Base-by-base conservation (phyloP, 2,113 vertebrate species). In the Dicaeum eximium region DNA sequence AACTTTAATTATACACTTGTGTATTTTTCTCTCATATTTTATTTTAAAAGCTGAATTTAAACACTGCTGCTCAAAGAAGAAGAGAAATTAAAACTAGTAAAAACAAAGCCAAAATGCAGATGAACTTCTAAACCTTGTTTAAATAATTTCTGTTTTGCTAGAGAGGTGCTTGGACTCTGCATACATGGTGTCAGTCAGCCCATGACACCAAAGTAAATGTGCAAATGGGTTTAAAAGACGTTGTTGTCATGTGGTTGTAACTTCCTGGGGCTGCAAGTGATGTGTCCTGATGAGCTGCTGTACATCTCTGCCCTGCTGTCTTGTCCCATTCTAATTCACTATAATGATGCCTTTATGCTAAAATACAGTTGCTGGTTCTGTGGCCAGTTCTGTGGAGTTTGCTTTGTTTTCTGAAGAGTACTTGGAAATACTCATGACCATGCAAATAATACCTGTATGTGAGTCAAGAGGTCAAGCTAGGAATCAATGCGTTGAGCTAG, bases 161-260 rank as follows among this genome's bases (percentile, higher is more conserved):
- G 30, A 48, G 23, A 27, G 6, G 7, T 33, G 35, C 20, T 54
- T 50, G 66, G 15, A 21, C 35, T 71, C 8, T 7, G 11, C 6
- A 6, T 7, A 15, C 15, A 10, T 7, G 28, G 21, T 48, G 15
- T 48, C 44, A 65, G 28, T 54, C 45, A 70, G 45, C 38, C 35
- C 20, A 18, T 8, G 22, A 15, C 31, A 60, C 4, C 0, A 0
- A 54, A 54, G 21, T 28, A 65, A 35, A 50, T 67, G 13, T 61
- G 56, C 21, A 5, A 14, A 11, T 17, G 19, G 35, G 10, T 38
- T 33, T 47, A 22, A 60, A 9, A 11, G 20, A 11, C 0, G 1
- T 0, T 0, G 4, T 20, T 57, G 13, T 16, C 4, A 1, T 10
- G 9, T 56, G 35, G 17, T 15, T 66, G 21, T 38, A 17, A 65